A percentile compares a stretch with the other conserved stretches of the same genome.
phyloP scores from a whole-genome alignment of 2,113 vertebrate genomes.

The Anguilla rostrata region DNA sequence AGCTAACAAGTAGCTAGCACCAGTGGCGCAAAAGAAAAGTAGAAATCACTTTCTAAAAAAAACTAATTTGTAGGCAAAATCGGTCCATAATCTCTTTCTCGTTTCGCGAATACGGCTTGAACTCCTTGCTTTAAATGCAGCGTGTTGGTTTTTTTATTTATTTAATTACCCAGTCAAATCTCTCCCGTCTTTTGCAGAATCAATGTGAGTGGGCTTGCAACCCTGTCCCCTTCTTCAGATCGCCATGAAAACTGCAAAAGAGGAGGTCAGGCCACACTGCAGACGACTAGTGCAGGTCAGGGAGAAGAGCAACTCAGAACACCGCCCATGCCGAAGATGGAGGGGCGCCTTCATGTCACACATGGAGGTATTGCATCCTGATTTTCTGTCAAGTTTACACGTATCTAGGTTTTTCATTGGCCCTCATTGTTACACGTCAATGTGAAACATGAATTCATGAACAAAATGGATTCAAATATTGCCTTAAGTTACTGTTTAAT shows the following conservation, averaged over 20 bases:
- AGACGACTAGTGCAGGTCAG: conserved; percentile 18
- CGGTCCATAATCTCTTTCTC: not conserved
- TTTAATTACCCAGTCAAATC: not conserved
- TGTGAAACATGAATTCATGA: not conserved
- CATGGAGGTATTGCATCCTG: conserved; percentile 15
- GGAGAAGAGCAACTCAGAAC: conserved; percentile 26
- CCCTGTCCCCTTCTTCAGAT: conserved; percentile 18
- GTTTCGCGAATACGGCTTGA: not conserved
- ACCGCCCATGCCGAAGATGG: conserved; percentile 5
- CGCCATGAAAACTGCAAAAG: conserved; percentile 28
- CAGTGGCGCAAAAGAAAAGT: not conserved
- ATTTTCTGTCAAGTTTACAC: not conserved
- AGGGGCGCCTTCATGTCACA: conserved; percentile 25
- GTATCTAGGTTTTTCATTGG: not conserved
- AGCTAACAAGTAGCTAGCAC: not conserved
- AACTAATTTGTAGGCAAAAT: not conserved
- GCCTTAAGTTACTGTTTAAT: too few species aligned
- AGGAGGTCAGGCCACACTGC: conserved; percentile 25
- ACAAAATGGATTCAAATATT: too few species aligned
- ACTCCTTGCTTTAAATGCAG: not conserved
- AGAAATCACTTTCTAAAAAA: not conserved
- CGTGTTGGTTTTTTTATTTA: not conserved
- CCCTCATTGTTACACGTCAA: not conserved
- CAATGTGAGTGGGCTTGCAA: not conserved
- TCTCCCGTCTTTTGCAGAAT: not conserved